phyloP scores from a whole-genome alignment of 2,797 vertebrate species.

The Oophaga sylvatica region DNA sequence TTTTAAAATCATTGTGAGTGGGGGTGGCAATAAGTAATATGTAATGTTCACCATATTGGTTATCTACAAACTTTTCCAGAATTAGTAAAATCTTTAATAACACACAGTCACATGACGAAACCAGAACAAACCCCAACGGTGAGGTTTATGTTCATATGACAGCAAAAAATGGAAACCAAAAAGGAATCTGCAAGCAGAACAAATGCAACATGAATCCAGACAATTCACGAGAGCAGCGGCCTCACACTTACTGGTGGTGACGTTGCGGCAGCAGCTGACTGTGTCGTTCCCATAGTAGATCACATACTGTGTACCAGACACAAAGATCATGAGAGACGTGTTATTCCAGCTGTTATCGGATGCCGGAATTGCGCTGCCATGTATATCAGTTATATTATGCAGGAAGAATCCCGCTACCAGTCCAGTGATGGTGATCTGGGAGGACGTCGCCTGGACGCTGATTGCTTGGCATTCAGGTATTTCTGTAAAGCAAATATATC shows the following conservation, averaged over 20 bases:
- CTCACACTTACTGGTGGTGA: slow-evolving; percentile 36
- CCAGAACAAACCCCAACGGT: too few species aligned
- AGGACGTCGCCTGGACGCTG: neutral
- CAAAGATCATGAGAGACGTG: neutral
- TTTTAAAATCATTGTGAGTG: too few species aligned
- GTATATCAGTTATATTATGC: neutral
- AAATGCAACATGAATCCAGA: too few species aligned
- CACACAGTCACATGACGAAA: too few species aligned
- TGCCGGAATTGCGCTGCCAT: neutral
- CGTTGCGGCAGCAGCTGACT: neutral
- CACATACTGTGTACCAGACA: slow-evolving; percentile 27
- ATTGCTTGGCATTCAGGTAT: neutral
- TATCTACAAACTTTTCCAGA: too few species aligned
- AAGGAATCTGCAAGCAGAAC: too few species aligned
- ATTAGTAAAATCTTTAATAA: too few species aligned
- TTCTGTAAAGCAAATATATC: neutral
- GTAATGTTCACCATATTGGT: too few species aligned
- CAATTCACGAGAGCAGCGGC: too few species aligned
- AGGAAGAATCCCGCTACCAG: neutral
- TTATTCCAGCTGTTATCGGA: neutral
- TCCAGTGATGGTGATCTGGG: neutral
- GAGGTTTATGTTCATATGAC: too few species aligned
- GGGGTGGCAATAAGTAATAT: too few species aligned
- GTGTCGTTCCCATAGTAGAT: slow-evolving; percentile 12
- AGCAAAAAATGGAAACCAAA: too few species aligned